These are phyloP conservation scores for Drosophila orena DNA, from an alignment of 1,140 invertebrate species.

Conservation along the genomic window DNA sequence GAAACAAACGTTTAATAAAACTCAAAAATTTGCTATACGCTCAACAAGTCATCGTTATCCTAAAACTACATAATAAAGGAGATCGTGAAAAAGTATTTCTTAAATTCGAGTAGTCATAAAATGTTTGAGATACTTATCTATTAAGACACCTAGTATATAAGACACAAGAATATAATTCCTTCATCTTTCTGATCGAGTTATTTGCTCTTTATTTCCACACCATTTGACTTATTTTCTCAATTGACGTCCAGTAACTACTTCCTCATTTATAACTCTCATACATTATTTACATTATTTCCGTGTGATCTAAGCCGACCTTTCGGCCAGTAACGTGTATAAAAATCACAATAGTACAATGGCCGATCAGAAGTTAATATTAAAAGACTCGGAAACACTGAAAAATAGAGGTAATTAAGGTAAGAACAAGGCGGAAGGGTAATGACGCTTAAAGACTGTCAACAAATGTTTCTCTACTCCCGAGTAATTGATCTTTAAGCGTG, in stretches of 20 bases:
- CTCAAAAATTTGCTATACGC: too few species aligned
- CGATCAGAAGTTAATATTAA: slow-evolving; percentile 23
- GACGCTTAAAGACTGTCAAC: slow-evolving; percentile 35
- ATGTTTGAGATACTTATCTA: too few species aligned
- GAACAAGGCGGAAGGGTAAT: slow-evolving; percentile 26
- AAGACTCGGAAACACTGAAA: slow-evolving; percentile 26
- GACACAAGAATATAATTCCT: too few species aligned
- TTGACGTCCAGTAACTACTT: slow-evolving; percentile 10
- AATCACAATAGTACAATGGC: slow-evolving; percentile 22
- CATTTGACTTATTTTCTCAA: not conserved
- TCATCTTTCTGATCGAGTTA: not conserved
- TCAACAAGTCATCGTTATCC: too few species aligned
- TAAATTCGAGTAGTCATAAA: too few species aligned
- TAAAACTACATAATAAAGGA: too few species aligned
- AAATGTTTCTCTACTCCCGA: not conserved
- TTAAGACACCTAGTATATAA: too few species aligned
- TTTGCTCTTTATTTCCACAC: not conserved
- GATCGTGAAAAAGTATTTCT: too few species aligned
- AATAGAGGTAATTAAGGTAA: slow-evolving; percentile 23
- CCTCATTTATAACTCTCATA: not conserved
- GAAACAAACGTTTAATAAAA: too few species aligned
- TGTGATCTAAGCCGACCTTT: slow-evolving; percentile 52
- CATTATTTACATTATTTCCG: slow-evolving; percentile 14
- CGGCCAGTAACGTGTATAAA: slow-evolving; percentile 41
- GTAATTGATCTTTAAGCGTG: slow-evolving; percentile 35